Percentiles rank a stretch among this genome's conserved stretches.
Conservation (phyloP, 1,140 invertebrate genomes). For the Trichoplusia ni region DNA sequence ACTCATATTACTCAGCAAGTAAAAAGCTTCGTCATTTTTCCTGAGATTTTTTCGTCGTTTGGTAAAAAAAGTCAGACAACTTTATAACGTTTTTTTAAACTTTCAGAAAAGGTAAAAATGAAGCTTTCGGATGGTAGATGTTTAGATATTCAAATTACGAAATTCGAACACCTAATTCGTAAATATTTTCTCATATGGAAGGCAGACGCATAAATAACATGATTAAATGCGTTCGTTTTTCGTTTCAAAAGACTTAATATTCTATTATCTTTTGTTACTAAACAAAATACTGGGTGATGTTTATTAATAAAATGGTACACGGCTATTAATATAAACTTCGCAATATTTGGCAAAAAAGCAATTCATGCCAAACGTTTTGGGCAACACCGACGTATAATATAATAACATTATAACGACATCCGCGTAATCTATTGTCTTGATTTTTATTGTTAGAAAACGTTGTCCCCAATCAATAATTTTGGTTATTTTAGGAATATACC, state of each 20-base stretch:
- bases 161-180: too few species aligned
- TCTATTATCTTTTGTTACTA: neutral
- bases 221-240: neutral
- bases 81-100: too few species aligned
- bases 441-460: neutral
- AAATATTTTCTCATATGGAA: neutral
- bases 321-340: conserved; percentile 5
- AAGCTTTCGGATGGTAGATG: too few species aligned
- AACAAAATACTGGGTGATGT: neutral
- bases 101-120: too few species aligned
- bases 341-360: conserved; percentile 3
- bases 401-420: neutral
- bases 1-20: neutral
- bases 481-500: too few species aligned
- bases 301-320: neutral
- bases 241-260: neutral
- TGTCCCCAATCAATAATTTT: neutral
- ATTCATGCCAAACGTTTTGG: neutral
- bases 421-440: neutral
- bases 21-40: too few species aligned
- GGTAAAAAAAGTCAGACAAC: too few species aligned
- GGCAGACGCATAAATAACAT: conserved; percentile 20
- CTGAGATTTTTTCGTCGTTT: too few species aligned
- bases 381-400: neutral
- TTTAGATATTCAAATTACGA: too few species aligned